Evolutionary conservation across 1,140 invertebrate species (phyloP), one percentile per base, ranked within the genome.

Genomic region (Orius insidiosus): DNA sequence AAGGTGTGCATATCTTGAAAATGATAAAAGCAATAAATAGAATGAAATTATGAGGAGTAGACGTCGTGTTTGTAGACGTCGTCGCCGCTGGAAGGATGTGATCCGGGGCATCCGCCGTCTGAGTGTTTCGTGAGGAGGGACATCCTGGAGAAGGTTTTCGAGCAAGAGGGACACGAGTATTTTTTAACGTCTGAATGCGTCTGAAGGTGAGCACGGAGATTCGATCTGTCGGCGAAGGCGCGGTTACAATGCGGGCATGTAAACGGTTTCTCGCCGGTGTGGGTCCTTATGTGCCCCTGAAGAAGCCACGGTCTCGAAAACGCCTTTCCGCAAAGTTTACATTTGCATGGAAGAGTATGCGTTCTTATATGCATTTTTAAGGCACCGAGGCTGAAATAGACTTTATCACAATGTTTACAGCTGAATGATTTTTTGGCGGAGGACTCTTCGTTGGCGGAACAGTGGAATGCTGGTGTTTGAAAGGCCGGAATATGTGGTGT

Each of bases 331-430:
- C 94, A 98, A 13, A 95, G 67, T 49, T 84, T 79, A 62, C 94
- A 98, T 65, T 95, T 95, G 72, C 93, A 97, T 0, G 94, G 94
- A 49, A 98, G 64, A 1, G 94, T 98, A 63, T 98, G 94, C 1
- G 93, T 98, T 34, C 93, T 73, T 53, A 97, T 96, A 67, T 98
- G 94, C 93, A 98, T 98, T 63, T 98, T 98, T 0, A 98, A 70
- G 0, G 93, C 94, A 5, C 93, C 93, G 41, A 96, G 63, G 0
- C 87, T 92, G 0, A 88, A 81, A 66, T 98, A 98, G 1, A 86
- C 82, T 65, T 97, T 97, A 42, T 92, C 81, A 68, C 94, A 98
- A 60, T 82, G 85, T 62, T 96, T 95, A 68, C 93, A 98, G 52
- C 78, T 82, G 66, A 96, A 97, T 1, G 85, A 82, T 63, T 94